A percentile compares a stretch with the other conserved stretches of the same genome.
These are phyloP conservation scores for Oreotrochilus melanogaster DNA, from an alignment of 2,113 vertebrate species.

Conservation along the genomic window DNA sequence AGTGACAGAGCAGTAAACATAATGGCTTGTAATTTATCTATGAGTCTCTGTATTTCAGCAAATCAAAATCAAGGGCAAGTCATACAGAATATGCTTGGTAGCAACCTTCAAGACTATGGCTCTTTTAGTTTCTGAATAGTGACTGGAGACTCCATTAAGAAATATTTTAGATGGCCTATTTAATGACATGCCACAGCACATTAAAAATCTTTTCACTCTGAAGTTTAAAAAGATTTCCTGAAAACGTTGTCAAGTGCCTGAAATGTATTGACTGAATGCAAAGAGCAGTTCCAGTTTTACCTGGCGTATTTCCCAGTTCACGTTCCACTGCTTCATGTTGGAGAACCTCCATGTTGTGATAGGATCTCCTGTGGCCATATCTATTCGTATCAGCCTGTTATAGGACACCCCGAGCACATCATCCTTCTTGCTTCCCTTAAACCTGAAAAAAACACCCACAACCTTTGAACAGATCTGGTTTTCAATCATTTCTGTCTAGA, in stretches of 20 bases:
- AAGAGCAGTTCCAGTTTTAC: constrained; percentile 64
- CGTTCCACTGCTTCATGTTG: constrained; percentile 99
- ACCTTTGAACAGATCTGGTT: not conserved
- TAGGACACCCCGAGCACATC: constrained; percentile 96
- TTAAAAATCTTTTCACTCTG: not conserved
- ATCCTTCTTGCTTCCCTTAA: constrained; percentile 93
- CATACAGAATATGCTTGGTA: not conserved
- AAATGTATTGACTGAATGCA: not conserved
- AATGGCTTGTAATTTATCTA: not conserved
- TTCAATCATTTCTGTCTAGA: not conserved
- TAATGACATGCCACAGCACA: not conserved
- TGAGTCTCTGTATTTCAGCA: not conserved
- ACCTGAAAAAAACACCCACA: constrained; percentile 77
- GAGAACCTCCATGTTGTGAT: constrained; percentile 95
- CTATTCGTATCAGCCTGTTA: constrained; percentile 94
- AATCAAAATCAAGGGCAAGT: not conserved
- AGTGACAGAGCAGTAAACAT: not conserved
- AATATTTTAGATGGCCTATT: not conserved
- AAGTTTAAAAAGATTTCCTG: not conserved
- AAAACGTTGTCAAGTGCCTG: not conserved
- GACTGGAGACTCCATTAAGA: not conserved
- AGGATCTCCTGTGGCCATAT: constrained; percentile 87
- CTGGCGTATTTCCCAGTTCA: constrained; percentile 99
- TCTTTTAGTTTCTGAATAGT: not conserved
- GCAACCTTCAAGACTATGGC: not conserved